These are phyloP conservation scores for Aramus guarauna DNA, from an alignment of 2,113 vertebrate species.

Conservation along the genomic window DNA sequence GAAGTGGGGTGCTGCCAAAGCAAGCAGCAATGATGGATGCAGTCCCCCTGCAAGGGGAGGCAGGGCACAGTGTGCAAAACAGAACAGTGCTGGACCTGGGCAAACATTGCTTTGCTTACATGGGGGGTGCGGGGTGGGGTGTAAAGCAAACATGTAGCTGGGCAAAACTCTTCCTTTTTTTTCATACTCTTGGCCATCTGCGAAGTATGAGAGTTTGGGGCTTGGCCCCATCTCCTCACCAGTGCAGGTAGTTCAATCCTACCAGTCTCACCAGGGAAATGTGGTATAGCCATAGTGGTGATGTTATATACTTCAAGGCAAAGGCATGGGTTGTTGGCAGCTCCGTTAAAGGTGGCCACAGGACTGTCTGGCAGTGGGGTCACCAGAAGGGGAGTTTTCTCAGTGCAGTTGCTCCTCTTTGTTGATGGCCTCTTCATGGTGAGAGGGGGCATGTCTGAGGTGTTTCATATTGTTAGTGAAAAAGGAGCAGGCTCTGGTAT, in stretches of 20 bases:
- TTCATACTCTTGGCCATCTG: neutral
- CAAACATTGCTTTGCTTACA: neutral
- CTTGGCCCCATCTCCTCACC: neutral
- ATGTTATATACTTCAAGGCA: neutral
- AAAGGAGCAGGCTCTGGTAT: neutral
- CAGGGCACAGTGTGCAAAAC: neutral
- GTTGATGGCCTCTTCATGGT: neutral
- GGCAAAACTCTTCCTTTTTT: neutral
- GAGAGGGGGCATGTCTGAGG: neutral
- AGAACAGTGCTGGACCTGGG: neutral
- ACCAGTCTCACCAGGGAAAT: neutral
- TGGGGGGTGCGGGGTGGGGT: too few species aligned
- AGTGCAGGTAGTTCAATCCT: neutral
- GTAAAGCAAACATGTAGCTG: neutral
- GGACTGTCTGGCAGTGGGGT: neutral
- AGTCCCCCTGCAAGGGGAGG: neutral
- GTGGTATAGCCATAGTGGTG: neutral
- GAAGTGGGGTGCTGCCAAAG: neutral
- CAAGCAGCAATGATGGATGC: neutral
- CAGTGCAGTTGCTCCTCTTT: neutral
- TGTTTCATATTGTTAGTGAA: neutral
- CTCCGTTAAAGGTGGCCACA: neutral
- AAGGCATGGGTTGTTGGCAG: rapidly evolving
- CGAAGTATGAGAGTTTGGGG: neutral
- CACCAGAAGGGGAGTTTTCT: neutral